Percentiles rank a stretch among this genome's conserved stretches.
These are phyloP conservation scores for Tetragnatha montana DNA, from an alignment of 2,888 invertebrate genomes.

Conservation along the genomic window DNA sequence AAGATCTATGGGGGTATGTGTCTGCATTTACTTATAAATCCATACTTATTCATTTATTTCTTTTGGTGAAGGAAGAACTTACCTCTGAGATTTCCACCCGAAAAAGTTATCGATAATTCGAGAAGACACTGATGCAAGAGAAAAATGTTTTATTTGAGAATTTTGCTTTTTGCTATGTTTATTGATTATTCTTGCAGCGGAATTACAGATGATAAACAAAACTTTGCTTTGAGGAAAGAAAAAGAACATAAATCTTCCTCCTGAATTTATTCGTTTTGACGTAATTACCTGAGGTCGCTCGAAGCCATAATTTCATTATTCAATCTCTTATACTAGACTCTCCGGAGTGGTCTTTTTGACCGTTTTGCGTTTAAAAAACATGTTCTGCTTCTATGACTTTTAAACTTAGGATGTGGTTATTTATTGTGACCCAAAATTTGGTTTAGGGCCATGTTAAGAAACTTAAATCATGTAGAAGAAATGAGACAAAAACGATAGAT, in stretches of 20 bases:
- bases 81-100: neutral
- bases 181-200: neutral
- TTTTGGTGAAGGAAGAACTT: neutral
- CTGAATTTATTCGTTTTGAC: neutral
- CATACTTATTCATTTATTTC: neutral
- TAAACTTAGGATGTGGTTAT: too few relatives aligned
- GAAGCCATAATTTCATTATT: neutral
- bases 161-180: neutral
- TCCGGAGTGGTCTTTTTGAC: too few relatives aligned
- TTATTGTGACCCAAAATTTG: too few relatives aligned
- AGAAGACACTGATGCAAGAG: neutral
- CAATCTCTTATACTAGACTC: neutral
- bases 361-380: too few relatives aligned
- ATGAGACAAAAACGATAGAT: too few relatives aligned
- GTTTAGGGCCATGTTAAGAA: too few relatives aligned
- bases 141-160: neutral
- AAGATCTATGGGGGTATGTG: neutral
- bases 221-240: neutral
- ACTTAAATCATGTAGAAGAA: too few relatives aligned
- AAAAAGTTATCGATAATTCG: neutral
- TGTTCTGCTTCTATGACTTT: too few relatives aligned
- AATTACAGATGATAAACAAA: constrained; percentile 1
- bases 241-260: neutral
- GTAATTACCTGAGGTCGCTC: neutral
- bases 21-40: neutral